A percentile compares a stretch with the other conserved stretches of the same genome.
phyloP scores from a whole-genome alignment of 2,113 vertebrate genomes.

The Procapra przewalskii region DNA sequence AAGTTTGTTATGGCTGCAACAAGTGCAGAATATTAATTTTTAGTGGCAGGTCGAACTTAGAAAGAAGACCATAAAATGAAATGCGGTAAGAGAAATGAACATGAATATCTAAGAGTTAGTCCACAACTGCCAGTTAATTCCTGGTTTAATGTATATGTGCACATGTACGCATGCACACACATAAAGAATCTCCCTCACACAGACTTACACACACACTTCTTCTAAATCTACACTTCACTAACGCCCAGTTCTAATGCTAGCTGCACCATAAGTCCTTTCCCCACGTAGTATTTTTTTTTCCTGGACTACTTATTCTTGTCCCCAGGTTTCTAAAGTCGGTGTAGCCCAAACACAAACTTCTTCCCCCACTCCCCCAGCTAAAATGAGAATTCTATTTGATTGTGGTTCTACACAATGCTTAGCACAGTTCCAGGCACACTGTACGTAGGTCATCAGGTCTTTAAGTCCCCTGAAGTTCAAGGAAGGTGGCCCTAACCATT shows the following conservation, averaged over 20 bases:
- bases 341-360: background rate
- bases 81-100: background rate
- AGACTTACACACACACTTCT: background rate
- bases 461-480: background rate
- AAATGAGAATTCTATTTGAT: background rate
- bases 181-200: background rate
- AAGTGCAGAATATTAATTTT: constrained; percentile 1
- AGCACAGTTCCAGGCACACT: background rate
- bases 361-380: background rate
- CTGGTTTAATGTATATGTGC: background rate
- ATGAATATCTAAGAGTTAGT: background rate
- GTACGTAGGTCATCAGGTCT: background rate
- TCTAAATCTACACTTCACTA: background rate
- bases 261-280: background rate
- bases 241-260: background rate
- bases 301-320: background rate
- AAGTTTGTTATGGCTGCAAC: background rate
- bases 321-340: background rate
- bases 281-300: background rate
- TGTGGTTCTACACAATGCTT: background rate
- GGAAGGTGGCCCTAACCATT: background rate
- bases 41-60: background rate
- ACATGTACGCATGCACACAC: accelerated
- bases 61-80: background rate
- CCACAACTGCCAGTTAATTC: background rate